Conservation (phyloP, 2,113 vertebrate species). For the Oryzias celebensis region DNA sequence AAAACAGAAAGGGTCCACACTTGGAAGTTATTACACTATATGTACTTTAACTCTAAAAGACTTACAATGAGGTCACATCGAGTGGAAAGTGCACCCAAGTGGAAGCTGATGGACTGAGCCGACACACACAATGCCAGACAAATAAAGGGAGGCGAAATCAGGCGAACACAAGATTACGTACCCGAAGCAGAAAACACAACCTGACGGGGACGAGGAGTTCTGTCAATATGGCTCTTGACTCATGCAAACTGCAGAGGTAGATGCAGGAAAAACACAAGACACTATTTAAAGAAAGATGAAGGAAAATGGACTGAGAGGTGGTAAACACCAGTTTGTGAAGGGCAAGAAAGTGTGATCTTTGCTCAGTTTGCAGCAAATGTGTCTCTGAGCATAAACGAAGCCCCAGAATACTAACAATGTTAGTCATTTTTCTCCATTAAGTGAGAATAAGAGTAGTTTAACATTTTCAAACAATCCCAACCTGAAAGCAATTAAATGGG, state of each 20-base stretch:
- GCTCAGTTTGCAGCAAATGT: background rate
- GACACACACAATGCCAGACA: constrained; percentile 32
- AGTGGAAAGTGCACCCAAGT: constrained; percentile 45
- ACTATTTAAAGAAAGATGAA: background rate
- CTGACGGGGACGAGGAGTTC: constrained; percentile 44
- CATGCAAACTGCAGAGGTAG: constrained; percentile 8
- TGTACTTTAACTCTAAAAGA: constrained; percentile 43
- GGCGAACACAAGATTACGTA: constrained; percentile 33
- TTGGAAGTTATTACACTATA: constrained; percentile 15
- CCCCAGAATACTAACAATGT: background rate
- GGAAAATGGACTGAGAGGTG: background rate
- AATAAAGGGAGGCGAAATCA: constrained; percentile 54
- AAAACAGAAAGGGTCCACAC: background rate
- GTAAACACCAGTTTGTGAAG: background rate
- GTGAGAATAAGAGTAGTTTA: constrained; percentile 32
- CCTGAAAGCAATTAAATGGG: constrained; percentile 51
- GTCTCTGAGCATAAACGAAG: no score
- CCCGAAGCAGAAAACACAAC: constrained; percentile 56
- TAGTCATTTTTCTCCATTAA: constrained; percentile 30
- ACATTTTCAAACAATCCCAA: constrained; percentile 49
- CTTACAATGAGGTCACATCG: constrained; percentile 34
- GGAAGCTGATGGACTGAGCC: constrained; percentile 42
- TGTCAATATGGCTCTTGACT: constrained; percentile 53
- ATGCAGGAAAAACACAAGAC: background rate
- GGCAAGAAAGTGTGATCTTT: background rate